Evolutionary conservation across 1,140 invertebrate genomes (phyloP).

Genomic region (Drosophila auraria): DNA sequence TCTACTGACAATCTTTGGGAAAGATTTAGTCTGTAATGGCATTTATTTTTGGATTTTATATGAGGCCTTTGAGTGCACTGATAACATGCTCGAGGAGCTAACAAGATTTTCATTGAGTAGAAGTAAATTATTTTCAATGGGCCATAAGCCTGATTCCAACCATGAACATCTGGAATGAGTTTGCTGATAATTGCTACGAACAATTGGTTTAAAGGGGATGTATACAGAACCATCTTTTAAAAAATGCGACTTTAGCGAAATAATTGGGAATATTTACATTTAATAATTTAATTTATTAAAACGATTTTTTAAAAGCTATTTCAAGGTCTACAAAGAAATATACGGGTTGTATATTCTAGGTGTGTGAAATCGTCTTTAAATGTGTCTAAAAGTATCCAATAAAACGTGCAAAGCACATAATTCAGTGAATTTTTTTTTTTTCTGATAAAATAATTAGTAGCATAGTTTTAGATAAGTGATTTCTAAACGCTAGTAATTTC

Average conservation of each 20-base stretch:
- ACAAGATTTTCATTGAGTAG: constrained; percentile 29
- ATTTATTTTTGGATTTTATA: constrained; percentile 7
- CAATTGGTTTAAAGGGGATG: background rate
- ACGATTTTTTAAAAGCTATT: too few relatives aligned
- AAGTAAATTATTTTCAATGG: constrained; percentile 36
- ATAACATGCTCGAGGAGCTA: constrained; percentile 16
- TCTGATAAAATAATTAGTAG: too few relatives aligned
- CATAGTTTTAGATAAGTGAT: too few relatives aligned
- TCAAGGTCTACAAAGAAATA: too few relatives aligned
- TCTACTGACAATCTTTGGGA: background rate
- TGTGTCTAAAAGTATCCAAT: too few relatives aligned
- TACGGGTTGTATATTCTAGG: too few relatives aligned
- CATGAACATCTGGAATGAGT: background rate
- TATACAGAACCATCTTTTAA: background rate
- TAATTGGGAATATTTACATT: too few relatives aligned
- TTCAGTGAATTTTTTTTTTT: too few relatives aligned
- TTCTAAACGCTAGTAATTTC: too few relatives aligned
- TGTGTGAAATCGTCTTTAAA: too few relatives aligned
- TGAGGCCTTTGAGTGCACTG: background rate
- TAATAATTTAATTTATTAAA: too few relatives aligned
- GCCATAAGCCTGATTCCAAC: constrained; percentile 7
- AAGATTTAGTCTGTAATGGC: background rate
- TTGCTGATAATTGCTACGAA: background rate
- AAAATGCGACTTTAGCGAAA: background rate
- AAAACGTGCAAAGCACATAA: too few relatives aligned